Evolutionary conservation across 2,113 vertebrate genomes (phyloP).

Genomic region (Centrocercus urophasianus): DNA sequence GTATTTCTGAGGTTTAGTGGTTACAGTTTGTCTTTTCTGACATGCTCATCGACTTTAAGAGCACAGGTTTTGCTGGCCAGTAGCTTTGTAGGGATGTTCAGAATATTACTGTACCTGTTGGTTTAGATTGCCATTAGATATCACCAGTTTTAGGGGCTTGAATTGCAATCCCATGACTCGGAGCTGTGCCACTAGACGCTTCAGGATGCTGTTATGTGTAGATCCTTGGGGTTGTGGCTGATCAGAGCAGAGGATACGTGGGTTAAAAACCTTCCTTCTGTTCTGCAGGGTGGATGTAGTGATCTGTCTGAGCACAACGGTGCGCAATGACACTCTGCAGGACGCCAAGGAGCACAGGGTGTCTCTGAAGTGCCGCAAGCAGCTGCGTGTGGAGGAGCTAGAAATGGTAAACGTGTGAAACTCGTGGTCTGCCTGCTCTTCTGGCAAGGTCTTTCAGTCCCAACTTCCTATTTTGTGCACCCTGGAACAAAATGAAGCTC

Average conservation of each 20-base stretch:
- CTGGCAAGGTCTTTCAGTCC: neutral
- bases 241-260: neutral
- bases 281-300: conserved; percentile 93
- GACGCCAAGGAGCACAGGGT: conserved; percentile 94
- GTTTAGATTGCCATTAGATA: neutral
- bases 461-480: neutral
- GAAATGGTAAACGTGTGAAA: conserved; percentile 88
- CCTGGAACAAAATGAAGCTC: neutral
- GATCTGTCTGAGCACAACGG: conserved; percentile 94
- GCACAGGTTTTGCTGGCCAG: neutral
- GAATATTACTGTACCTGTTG: neutral
- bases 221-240: neutral
- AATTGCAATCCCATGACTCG: neutral
- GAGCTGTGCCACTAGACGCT: neutral
- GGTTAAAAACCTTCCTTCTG: neutral
- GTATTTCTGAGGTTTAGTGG: neutral
- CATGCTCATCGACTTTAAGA: neutral
- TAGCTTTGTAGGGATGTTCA: neutral
- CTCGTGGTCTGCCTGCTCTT: neutral
- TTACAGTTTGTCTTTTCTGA: neutral
- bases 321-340: conserved; percentile 96
- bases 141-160: neutral
- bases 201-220: neutral
- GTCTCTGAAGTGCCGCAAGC: conserved; percentile 94
- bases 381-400: conserved; percentile 95